Conservation (phyloP, 2,113 vertebrate genomes). For the Stigmatopora nigra region DNA sequence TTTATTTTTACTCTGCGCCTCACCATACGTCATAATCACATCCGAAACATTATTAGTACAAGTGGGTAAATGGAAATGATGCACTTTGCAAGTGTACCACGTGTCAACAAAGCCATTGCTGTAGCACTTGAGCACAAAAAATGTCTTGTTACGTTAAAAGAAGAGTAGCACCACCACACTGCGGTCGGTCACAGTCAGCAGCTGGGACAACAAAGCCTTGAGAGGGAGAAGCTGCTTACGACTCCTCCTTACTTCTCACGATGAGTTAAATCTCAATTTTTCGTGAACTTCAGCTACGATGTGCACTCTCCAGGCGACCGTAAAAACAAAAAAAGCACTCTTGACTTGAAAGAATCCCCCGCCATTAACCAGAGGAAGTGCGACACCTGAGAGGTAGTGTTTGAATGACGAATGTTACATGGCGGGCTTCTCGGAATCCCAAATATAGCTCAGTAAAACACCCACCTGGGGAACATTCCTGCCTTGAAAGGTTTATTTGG, state of each 20-base stretch:
- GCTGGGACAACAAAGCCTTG: slow-evolving; percentile 64
- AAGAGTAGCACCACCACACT: slow-evolving; percentile 57
- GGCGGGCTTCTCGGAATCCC: slow-evolving; percentile 22
- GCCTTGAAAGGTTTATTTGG: slow-evolving; percentile 69
- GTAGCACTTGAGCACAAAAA: slow-evolving; percentile 51
- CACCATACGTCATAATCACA: slow-evolving; percentile 48
- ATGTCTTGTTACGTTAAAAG: slow-evolving; percentile 61
- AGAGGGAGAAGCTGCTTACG: slow-evolving; percentile 43
- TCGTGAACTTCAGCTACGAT: slow-evolving; percentile 43
- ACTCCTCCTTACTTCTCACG: slow-evolving; percentile 36
- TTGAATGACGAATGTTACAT: slow-evolving; percentile 44
- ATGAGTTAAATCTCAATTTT: slow-evolving; percentile 4
- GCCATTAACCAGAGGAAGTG: slow-evolving; percentile 78
- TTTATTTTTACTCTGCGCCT: slow-evolving; percentile 22
- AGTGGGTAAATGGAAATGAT: slow-evolving; percentile 33
- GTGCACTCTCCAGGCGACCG: slow-evolving; percentile 56
- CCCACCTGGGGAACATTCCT: slow-evolving; percentile 63
- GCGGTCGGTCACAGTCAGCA: slow-evolving; percentile 46
- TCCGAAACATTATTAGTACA: slow-evolving; percentile 37
- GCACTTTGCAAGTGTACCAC: slow-evolving; percentile 39
- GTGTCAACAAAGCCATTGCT: slow-evolving; percentile 49
- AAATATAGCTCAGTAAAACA: slow-evolving; percentile 49
- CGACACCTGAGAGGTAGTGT: slow-evolving; percentile 72
- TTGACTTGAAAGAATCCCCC: slow-evolving; percentile 83
- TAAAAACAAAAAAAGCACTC: slow-evolving; percentile 77